Conservation (phyloP, 2,113 vertebrate species). For the Nothobranchius furzeri region DNA sequence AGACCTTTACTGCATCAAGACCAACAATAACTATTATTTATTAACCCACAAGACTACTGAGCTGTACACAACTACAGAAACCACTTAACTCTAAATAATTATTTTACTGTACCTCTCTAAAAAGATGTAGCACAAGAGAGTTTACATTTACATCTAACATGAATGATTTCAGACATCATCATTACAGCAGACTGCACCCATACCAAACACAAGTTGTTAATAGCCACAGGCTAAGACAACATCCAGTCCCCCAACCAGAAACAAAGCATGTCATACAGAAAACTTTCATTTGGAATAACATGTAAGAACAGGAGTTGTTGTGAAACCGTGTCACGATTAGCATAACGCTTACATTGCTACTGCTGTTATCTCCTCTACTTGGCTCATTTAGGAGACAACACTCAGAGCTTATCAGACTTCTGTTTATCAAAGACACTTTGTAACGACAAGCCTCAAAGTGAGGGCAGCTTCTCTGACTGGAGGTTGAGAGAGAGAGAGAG, state of each 20-base stretch:
- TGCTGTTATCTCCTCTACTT: not conserved
- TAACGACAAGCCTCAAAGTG: constrained; percentile 7
- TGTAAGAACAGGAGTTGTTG: not conserved
- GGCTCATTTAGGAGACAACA: constrained; percentile 5
- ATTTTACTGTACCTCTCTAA: no score
- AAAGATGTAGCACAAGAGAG: no score
- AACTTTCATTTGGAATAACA: not conserved
- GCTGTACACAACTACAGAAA: no score
- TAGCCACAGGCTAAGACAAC: not conserved
- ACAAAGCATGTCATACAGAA: not conserved
- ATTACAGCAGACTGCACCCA: not conserved
- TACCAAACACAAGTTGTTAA: not conserved
- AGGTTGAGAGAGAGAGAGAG: constrained; percentile 5
- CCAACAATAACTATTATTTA: no score
- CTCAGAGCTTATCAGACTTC: not conserved
- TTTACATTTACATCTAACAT: no score
- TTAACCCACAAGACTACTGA: no score
- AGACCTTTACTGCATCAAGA: no score
- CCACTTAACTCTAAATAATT: no score
- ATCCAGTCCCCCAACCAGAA: not conserved
- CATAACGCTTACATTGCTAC: not conserved
- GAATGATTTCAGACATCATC: not conserved
- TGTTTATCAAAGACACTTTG: not conserved
- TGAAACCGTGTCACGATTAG: constrained; percentile 5
- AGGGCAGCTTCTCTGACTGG: not conserved